Base-by-base conservation (phyloP, 2,888 invertebrate genomes). In the Eupithecia pulchellata region DNA sequence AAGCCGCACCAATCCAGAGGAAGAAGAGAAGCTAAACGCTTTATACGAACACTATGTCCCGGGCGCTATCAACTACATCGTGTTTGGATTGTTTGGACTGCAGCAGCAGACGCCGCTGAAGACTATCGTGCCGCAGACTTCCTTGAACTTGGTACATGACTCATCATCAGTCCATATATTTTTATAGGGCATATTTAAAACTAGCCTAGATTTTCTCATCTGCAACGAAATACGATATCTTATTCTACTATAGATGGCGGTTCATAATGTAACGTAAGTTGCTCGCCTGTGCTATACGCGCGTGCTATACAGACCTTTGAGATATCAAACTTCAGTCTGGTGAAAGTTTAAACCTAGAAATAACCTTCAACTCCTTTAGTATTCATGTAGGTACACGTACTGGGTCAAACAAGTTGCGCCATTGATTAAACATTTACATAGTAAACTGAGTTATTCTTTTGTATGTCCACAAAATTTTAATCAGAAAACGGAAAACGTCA, bases 111-210 rank as follows among this genome's bases (percentile, higher is more conserved):
- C 95, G 63, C 98, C 97, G 13, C 91, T 98, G 66, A 97, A 96
- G 89, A 96, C 96, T 32, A 97, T 98, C 60, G 96, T 98, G 39
- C 96, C 97, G 17, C 97, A 98, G 87, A 98, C 98, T 0, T 96
- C 96, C 60, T 93, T 99, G 0, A 98, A 98, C 88, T 95, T 99
- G 97, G 97, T 97, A 80, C 11, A 20, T 2, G 1, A 47, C n/a
- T 47, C 55, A 55, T 27, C 4, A 55, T 55, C 27, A 27, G 13
- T 4, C 5, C 11, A 55, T 55, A 55, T n/a, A n/a, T n/a, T n/a
- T 52, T 52, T n/a, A 0, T 4, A n/a, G 39, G n/a, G 3, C n/a
- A 39, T n/a, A 42, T 42, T 6, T 42, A 6, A n/a, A 2, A n/a
- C 9, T 9, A 47, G 2, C 42, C 42, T 47, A 20, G 20, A 47